A percentile compares a stretch with the other conserved stretches of the same genome.
Evolutionary conservation across 2,888 invertebrate genomes (phyloP).

Genomic region (Xestia c-nigrum): DNA sequence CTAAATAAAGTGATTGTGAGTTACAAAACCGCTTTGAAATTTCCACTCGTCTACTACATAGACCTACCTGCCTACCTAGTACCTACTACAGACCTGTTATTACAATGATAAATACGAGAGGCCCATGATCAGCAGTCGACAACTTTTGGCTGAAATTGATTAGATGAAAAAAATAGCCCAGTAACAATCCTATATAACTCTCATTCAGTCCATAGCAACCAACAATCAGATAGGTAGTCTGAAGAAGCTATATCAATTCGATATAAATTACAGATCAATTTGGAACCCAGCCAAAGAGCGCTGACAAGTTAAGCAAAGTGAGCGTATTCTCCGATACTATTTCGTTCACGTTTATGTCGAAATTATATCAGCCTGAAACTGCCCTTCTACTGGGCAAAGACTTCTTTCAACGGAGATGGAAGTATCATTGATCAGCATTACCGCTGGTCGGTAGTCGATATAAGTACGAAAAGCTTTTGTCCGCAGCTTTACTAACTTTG

Average conservation of each 20-base stretch:
- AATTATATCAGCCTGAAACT: background rate
- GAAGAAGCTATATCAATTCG: constrained; percentile 36
- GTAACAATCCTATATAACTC: background rate
- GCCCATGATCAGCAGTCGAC: no score
- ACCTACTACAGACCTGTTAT: no score
- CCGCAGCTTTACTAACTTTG: background rate
- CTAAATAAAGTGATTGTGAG: background rate
- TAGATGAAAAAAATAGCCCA: background rate
- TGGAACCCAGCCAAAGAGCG: constrained; percentile 41
- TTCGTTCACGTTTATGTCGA: constrained; percentile 26
- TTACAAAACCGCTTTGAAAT: background rate
- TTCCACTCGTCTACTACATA: no score
- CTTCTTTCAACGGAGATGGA: no score
- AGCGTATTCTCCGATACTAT: constrained; percentile 19
- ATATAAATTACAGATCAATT: constrained; percentile 57
- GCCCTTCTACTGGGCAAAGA: no score
- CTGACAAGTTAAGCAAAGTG: constrained; percentile 37
- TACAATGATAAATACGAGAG: no score
- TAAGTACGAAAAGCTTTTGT: background rate
- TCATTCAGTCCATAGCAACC: constrained; percentile 5
- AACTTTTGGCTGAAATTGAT: background rate
- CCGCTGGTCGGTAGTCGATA: background rate
- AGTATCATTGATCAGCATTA: background rate
- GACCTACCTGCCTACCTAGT: no score
- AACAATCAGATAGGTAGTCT: constrained; percentile 1